phyloP scores from a whole-genome alignment of 1,140 invertebrate species.

The Drosophila neocordata region DNA sequence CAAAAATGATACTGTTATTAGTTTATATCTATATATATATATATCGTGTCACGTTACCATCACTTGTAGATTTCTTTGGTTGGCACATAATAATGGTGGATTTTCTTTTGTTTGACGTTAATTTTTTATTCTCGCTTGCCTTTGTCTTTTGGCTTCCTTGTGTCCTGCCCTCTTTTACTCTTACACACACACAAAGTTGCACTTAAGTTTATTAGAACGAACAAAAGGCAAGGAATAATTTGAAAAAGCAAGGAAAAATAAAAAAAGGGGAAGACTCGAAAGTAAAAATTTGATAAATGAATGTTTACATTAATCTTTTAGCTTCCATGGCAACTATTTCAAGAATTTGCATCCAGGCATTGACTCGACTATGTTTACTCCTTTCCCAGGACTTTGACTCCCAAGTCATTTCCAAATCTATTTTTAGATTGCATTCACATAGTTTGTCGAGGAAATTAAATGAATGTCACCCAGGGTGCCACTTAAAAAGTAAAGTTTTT shows the following conservation, averaged over 20 bases:
- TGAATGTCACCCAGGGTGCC: constrained; percentile 65
- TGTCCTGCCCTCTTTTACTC: constrained; percentile 10
- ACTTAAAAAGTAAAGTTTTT: constrained; percentile 47
- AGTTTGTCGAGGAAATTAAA: constrained; percentile 64
- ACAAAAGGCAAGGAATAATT: constrained; percentile 47
- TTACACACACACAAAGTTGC: constrained; percentile 45
- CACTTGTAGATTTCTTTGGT: constrained; percentile 48
- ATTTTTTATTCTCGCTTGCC: constrained; percentile 74
- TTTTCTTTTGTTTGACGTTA: constrained; percentile 81
- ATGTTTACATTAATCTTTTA: constrained; percentile 63
- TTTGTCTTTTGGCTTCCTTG: constrained; percentile 57
- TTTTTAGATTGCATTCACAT: constrained; percentile 69
- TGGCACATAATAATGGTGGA: constrained; percentile 82
- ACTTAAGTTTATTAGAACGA: constrained; percentile 80
- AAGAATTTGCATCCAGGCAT: constrained; percentile 65
- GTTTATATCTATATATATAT: no score
- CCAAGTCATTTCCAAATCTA: constrained; percentile 43
- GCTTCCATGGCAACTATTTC: constrained; percentile 49
- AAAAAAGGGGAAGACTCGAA: constrained; percentile 19
- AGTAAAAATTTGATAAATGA: constrained; percentile 71
- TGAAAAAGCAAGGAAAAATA: no score
- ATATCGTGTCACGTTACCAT: constrained; percentile 2
- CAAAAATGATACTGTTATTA: no score
- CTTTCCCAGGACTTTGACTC: constrained; percentile 21
- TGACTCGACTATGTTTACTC: constrained; percentile 15